Conservation (phyloP, 1,140 invertebrate genomes). For the Leptinotarsa defecta region DNA sequence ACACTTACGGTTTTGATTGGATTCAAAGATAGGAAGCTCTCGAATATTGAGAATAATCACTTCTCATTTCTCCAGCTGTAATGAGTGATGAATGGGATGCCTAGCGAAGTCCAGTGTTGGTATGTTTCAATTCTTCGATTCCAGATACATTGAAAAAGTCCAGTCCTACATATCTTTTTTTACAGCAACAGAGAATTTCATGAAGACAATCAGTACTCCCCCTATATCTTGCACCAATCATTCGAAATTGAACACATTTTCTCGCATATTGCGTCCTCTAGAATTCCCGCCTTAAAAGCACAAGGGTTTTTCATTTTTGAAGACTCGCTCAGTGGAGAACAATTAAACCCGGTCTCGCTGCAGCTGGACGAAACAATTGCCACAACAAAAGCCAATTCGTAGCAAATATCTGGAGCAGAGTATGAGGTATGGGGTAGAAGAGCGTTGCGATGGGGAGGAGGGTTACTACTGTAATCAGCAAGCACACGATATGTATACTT, state of each 20-base stretch:
- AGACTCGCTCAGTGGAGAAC: not conserved
- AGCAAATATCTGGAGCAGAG: conserved; percentile 17
- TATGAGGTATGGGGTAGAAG: not conserved
- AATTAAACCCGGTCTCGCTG: conserved; percentile 15
- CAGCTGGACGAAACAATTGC: conserved; percentile 21
- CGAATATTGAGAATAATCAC: too few species aligned
- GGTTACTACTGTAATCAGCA: conserved; percentile 24
- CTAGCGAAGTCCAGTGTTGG: too few species aligned
- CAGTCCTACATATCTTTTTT: too few species aligned
- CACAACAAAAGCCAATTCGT: conserved; percentile 23
- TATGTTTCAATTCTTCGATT: too few species aligned
- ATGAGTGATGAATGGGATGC: too few species aligned
- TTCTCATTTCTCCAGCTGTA: too few species aligned
- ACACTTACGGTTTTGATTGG: too few species aligned
- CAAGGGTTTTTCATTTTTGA: conserved; percentile 8
- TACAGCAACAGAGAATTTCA: too few species aligned
- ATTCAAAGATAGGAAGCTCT: too few species aligned
- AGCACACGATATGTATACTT: conserved; percentile 3
- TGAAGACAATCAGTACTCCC: too few species aligned
- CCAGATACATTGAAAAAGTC: too few species aligned
- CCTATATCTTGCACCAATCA: not conserved
- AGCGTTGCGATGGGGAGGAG: not conserved
- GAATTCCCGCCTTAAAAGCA: not conserved
- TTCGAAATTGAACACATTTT: not conserved
- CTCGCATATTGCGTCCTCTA: not conserved